Percentiles rank a stretch among this genome's conserved stretches.
phyloP scores from a whole-genome alignment of 2,113 vertebrate genomes.

The Albula goreensis region DNA sequence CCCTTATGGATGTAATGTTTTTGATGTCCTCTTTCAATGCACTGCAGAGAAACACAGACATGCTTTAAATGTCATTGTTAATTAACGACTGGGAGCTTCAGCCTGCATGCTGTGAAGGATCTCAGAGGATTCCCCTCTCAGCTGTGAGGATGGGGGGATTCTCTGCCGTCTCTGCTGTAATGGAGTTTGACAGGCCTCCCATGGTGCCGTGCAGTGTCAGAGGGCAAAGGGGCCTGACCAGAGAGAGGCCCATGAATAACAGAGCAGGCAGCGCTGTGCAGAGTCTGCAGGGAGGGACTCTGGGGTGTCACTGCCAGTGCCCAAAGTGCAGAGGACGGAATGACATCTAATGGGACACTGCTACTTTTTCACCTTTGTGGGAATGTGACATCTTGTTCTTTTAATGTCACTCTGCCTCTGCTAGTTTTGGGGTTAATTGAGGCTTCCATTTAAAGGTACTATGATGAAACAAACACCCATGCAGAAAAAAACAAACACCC shows the following conservation, averaged over 20 bases:
- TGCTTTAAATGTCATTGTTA: background rate
- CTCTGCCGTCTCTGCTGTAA: background rate
- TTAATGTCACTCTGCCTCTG: background rate
- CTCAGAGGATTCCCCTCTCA: constrained; percentile 3
- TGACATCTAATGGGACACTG: background rate
- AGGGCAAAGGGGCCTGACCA: background rate
- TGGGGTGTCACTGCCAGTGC: background rate
- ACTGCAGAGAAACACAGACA: background rate
- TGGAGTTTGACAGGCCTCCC: constrained; percentile 2
- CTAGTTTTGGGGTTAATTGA: background rate
- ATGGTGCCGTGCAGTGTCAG: background rate
- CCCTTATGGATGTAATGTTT: no score
- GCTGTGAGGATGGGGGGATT: background rate
- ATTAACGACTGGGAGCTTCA: background rate
- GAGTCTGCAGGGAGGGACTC: background rate
- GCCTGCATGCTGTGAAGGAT: background rate
- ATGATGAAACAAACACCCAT: background rate
- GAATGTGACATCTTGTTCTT: background rate
- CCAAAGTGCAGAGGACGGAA: background rate
- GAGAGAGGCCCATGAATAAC: constrained; percentile 6
- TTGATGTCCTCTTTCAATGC: background rate
- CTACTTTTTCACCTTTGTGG: background rate
- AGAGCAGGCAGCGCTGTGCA: background rate
- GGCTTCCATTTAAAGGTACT: background rate
- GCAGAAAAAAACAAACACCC: no score